Percentiles rank a stretch among this genome's conserved stretches.
These are phyloP conservation scores for Blastobasis adustella DNA, from an alignment of 2,888 invertebrate genomes.

Conservation along the genomic window DNA sequence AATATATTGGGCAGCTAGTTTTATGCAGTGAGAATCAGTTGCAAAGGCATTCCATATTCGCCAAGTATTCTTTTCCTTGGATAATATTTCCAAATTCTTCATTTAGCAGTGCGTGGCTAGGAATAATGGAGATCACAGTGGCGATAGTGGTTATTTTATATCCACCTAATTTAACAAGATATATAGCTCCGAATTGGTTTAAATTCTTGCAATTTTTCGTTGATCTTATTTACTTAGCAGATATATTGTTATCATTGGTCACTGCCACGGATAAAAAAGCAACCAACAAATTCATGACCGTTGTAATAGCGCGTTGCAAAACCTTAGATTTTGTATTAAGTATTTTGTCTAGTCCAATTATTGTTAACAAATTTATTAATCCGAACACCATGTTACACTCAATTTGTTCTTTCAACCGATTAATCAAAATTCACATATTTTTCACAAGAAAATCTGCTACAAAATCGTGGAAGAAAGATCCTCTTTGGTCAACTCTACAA, in stretches of 20 bases:
- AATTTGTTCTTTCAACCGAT: conserved; percentile 32
- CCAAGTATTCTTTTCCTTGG: conserved; percentile 47
- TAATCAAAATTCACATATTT: conserved; percentile 30
- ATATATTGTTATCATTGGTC: conserved; percentile 41
- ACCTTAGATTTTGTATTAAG: conserved; percentile 40
- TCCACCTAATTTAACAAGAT: conserved; percentile 36
- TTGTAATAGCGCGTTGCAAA: conserved; percentile 47
- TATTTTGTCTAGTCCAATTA: conserved; percentile 40
- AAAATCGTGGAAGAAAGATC: conserved; percentile 26
- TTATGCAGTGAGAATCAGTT: conserved; percentile 42
- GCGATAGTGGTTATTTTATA: conserved; percentile 36
- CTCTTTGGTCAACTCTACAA: conserved; percentile 14
- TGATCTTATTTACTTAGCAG: conserved; percentile 38
- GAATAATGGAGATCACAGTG: conserved; percentile 36
- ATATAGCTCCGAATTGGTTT: conserved; percentile 30
- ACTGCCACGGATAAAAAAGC: conserved; percentile 36
- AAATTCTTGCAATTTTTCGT: conserved; percentile 35
- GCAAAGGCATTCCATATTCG: conserved; percentile 42
- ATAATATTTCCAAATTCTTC: conserved; percentile 40
- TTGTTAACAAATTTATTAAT: conserved; percentile 31
- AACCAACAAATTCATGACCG: conserved; percentile 21
- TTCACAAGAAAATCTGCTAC: conserved; percentile 23
- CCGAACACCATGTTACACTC: conserved; percentile 25
- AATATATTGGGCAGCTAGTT: conserved; percentile 56
- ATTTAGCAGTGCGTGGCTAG: conserved; percentile 39